Base-by-base conservation (phyloP, 2,797 vertebrate genomes). In the Psittacula echo region DNA sequence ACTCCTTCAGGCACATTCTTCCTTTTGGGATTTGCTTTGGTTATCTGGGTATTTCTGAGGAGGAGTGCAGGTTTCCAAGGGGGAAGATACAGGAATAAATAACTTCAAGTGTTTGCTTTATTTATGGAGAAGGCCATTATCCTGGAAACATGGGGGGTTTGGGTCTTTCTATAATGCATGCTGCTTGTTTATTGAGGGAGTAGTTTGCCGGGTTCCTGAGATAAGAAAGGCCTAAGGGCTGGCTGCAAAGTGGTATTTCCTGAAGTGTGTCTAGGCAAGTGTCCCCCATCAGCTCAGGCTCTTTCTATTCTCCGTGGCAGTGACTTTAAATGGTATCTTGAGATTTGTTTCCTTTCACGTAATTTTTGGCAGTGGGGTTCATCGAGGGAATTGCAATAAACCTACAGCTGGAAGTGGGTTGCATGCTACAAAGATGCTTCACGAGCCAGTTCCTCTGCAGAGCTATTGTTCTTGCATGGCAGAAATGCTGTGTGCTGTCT, bases 291-390 rank as follows among this genome's bases (percentile, higher is more conserved):
- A 90, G 48, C 62, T 50, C 85, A 64, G 87, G 32, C 21, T 78
- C 76, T 70, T 66, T 84, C 83, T 89, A 0, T 68, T 89, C 45
- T 85, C 72, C 2, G 6, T 95, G 88, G 65, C 72, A 87, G 53
- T 62, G 81, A 71, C 78, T 95, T 94, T 74, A 87, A 96, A 67
- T 90, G 80, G 39, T 80, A 85, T 78, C 84, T 10, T 72, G 88
- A 94, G 81, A 68, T 89, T 89, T 81, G 68, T 72, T 89, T 96
- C 87, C 48, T 92, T 89, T 75, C 56, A 29, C 24, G 5, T 80
- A 5, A 9, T 61, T 89, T 87, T 90, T 96, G 93, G 88, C 93
- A 90, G 68, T 1, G 4, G 42, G 37, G 80, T 85, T 87, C 72
- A 62, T 80, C 53, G 41, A 56, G 74, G 81, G 77, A 93, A 39